phyloP scores from a whole-genome alignment of 2,888 invertebrate species.

The Cerastis leucographa region DNA sequence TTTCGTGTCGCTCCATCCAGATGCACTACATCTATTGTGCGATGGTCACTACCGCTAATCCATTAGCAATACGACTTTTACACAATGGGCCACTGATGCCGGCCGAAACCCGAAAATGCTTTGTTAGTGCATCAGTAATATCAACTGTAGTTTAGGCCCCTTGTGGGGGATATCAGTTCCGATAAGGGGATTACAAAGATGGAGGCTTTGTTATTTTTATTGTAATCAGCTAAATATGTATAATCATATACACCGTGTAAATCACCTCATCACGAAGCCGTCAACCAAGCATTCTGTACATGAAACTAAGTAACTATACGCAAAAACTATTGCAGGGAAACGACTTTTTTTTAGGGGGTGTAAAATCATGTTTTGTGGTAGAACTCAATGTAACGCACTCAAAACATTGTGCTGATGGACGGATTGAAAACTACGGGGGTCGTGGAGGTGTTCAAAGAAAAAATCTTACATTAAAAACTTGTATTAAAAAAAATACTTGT shows the following conservation, averaged over 20 bases:
- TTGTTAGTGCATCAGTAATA: slow-evolving; percentile 63
- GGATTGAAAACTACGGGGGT: too few relatives aligned
- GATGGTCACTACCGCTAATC: slow-evolving; percentile 83
- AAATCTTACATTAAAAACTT: too few relatives aligned
- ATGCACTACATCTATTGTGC: slow-evolving; percentile 68
- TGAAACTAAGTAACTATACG: too few relatives aligned
- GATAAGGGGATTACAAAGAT: background rate
- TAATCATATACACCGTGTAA: background rate
- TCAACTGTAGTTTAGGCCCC: slow-evolving; percentile 42
- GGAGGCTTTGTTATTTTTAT: background rate
- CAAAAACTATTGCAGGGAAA: too few relatives aligned
- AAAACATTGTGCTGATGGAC: too few relatives aligned
- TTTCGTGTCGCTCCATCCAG: slow-evolving; percentile 72
- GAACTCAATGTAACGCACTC: too few relatives aligned
- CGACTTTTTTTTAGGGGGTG: too few relatives aligned
- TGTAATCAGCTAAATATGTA: background rate
- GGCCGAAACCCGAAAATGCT: slow-evolving; percentile 70
- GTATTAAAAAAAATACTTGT: too few relatives aligned
- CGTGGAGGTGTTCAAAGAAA: too few relatives aligned
- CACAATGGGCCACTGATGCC: slow-evolving; percentile 80
- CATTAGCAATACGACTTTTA: slow-evolving; percentile 86
- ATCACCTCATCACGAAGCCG: too few relatives aligned
- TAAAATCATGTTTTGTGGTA: too few relatives aligned
- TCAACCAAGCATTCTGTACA: too few relatives aligned
- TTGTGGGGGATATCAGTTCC: slow-evolving; percentile 16